phyloP scores from a whole-genome alignment of 2,888 invertebrate species.

The Coecobrya sp. region DNA sequence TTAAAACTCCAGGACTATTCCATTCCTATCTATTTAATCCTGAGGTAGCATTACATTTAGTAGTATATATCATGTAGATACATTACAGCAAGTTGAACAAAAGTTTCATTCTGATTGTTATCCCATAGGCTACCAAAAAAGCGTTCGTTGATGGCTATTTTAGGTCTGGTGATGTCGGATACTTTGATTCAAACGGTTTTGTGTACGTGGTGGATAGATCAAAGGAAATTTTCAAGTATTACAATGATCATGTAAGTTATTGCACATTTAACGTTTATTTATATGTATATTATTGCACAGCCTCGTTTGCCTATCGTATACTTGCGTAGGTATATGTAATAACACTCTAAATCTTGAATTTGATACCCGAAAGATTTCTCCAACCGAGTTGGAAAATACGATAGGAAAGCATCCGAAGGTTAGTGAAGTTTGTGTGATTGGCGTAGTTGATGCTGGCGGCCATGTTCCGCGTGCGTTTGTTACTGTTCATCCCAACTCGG shows the following conservation, averaged over 20 bases:
- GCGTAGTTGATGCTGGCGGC: constrained; percentile 78
- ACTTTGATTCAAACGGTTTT: constrained; percentile 81
- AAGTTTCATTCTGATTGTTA: background rate
- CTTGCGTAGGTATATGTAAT: background rate
- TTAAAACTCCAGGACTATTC: constrained; percentile 50
- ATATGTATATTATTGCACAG: too few relatives aligned
- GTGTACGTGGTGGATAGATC: constrained; percentile 83
- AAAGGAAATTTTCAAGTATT: constrained; percentile 85
- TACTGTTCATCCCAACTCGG: constrained; percentile 42
- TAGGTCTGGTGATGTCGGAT: constrained; percentile 83
- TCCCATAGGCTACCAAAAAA: constrained; percentile 70
- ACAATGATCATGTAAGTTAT: constrained; percentile 80
- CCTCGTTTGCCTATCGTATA: too few relatives aligned
- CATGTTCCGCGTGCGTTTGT: constrained; percentile 83
- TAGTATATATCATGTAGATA: too few relatives aligned
- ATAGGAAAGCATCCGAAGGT: constrained; percentile 83
- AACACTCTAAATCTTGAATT: background rate
- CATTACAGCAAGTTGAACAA: background rate
- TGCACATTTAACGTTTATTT: background rate
- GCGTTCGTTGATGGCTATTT: constrained; percentile 81
- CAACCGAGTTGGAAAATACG: constrained; percentile 83
- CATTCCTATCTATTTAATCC: constrained; percentile 67
- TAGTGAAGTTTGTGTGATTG: constrained; percentile 82
- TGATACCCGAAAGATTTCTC: constrained; percentile 84
- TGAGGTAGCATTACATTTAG: too few relatives aligned